These are phyloP conservation scores for Rhinolophus sinicus DNA, from an alignment of 2,113 vertebrate species.

Conservation along the genomic window DNA sequence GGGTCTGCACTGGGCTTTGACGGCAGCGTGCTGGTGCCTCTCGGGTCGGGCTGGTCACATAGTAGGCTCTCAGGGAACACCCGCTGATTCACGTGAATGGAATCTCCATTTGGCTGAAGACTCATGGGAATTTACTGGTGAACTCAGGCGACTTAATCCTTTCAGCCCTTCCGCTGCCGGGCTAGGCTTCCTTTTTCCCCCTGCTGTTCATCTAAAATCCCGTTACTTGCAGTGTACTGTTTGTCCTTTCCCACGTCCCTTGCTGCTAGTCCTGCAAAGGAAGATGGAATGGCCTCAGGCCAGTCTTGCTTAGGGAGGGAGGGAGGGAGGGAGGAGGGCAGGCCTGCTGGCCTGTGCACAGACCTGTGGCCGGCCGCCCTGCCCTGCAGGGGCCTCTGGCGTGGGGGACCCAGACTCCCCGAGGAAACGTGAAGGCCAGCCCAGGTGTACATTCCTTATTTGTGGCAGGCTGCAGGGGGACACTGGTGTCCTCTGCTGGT, in stretches of 20 bases:
- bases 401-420: too few relatives aligned
- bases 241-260: background rate
- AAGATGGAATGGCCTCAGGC: background rate
- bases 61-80: background rate
- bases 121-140: background rate
- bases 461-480: too few relatives aligned
- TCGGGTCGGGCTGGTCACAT: background rate
- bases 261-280: too few relatives aligned
- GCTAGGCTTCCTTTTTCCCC: background rate
- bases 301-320: rapidly evolving
- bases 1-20: background rate
- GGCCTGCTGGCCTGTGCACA: too few relatives aligned
- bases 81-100: background rate
- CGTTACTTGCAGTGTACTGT: rapidly evolving
- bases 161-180: background rate
- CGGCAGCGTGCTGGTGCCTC: background rate
- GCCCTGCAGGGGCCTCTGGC: too few relatives aligned
- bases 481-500: too few relatives aligned
- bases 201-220: background rate
- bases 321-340: too few relatives aligned
- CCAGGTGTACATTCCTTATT: too few relatives aligned
- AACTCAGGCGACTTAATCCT: background rate
- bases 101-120: background rate
- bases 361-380: too few relatives aligned
- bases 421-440: too few relatives aligned